These are phyloP conservation scores for Athene noctua DNA, from an alignment of 2,113 vertebrate genomes.

Conservation along the genomic window DNA sequence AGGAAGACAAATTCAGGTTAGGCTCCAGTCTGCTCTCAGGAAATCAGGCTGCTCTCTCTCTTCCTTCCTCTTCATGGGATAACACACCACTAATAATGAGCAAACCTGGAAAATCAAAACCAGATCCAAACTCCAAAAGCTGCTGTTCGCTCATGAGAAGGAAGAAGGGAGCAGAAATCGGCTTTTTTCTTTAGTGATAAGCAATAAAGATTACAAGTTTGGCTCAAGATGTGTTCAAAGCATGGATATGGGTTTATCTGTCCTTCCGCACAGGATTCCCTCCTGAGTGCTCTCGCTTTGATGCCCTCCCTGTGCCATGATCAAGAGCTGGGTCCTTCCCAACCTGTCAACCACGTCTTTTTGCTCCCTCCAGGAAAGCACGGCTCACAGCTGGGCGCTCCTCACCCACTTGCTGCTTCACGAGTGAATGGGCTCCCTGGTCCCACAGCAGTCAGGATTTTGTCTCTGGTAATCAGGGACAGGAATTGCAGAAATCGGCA, in stretches of 20 bases:
- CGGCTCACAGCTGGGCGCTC: rapidly evolving
- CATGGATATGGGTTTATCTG: background rate
- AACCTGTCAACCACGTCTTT: rapidly evolving
- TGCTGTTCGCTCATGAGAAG: background rate
- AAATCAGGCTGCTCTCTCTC: conserved; percentile 1
- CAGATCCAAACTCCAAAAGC: background rate
- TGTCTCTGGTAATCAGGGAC: background rate
- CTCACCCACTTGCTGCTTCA: background rate
- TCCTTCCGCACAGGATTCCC: background rate
- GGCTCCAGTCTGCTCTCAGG: background rate
- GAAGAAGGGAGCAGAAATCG: background rate
- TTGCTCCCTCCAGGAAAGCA: background rate
- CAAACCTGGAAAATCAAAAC: conserved; percentile 19
- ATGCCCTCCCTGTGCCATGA: background rate
- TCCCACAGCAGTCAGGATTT: background rate
- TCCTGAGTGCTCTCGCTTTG: background rate
- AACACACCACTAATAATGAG: background rate
- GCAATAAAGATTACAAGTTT: background rate
- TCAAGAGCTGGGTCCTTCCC: background rate
- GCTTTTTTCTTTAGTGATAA: background rate
- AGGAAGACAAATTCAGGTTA: conserved; percentile 2
- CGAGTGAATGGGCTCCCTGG: rapidly evolving
- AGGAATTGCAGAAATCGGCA: conserved; percentile 25
- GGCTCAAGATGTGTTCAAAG: background rate
- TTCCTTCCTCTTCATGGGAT: background rate